Percentiles rank a stretch among this genome's conserved stretches.
Conservation (phyloP, 2,888 invertebrate genomes). For the Stenchaetothrips biformis region DNA sequence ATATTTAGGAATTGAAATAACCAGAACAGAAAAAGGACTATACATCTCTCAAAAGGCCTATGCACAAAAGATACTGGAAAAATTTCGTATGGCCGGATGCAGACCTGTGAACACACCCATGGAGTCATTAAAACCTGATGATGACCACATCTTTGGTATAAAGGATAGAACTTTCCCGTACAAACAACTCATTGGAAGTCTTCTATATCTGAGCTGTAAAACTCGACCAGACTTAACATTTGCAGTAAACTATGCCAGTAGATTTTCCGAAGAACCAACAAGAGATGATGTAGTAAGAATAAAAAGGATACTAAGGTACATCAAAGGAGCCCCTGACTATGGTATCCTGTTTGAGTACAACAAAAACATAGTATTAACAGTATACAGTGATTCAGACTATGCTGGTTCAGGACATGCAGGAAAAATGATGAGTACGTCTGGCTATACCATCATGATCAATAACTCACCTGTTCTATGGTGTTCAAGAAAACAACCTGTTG, state of each 20-base stretch:
- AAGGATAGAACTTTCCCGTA: slow-evolving; percentile 32
- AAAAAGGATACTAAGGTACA: slow-evolving; percentile 30
- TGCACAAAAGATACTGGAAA: slow-evolving; percentile 29
- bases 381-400: slow-evolving; percentile 14
- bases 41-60: slow-evolving; percentile 32
- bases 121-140: background rate
- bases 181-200: slow-evolving; percentile 32
- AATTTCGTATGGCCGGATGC: slow-evolving; percentile 30
- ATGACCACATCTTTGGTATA: background rate
- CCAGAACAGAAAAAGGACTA: slow-evolving; percentile 28
- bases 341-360: slow-evolving; percentile 27
- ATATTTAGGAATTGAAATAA: slow-evolving; percentile 33
- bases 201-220: slow-evolving; percentile 30
- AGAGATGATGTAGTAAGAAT: slow-evolving; percentile 31
- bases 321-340: slow-evolving; percentile 25
- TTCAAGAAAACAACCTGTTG: slow-evolving; percentile 38
- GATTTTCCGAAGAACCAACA: slow-evolving; percentile 33
- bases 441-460: slow-evolving; percentile 21
- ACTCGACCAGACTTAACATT: slow-evolving; percentile 32
- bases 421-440: slow-evolving; percentile 26
- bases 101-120: slow-evolving; percentile 29
- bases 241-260: slow-evolving; percentile 31
- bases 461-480: slow-evolving; percentile 37
- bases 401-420: background rate
- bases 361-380: background rate